phyloP scores from a whole-genome alignment of 2,888 invertebrate species.

The Junonia oenone region DNA sequence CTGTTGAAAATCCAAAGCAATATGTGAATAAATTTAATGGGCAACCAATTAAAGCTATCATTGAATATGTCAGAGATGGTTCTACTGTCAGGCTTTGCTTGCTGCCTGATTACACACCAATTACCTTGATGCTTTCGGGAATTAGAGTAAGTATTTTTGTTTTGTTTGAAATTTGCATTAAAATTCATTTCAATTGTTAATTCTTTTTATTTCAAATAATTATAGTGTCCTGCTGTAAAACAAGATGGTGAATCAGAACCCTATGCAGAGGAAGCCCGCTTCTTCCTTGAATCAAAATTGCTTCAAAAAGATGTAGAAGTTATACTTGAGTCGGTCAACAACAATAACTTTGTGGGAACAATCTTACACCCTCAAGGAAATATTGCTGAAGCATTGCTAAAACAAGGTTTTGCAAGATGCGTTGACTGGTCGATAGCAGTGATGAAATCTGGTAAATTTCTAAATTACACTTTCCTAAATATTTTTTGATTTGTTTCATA shows the following conservation, averaged over 20 bases:
- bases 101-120: conserved; percentile 92
- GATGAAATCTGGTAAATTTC: conserved; percentile 61
- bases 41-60: conserved; percentile 93
- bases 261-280: conserved; percentile 92
- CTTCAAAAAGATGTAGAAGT: conserved; percentile 95
- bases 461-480: not conserved
- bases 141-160: conserved; percentile 82
- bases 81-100: conserved; percentile 96
- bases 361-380: conserved; percentile 95
- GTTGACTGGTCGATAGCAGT: conserved; percentile 72
- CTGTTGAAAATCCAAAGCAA: conserved; percentile 86
- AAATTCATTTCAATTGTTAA: not conserved
- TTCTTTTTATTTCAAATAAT: conserved; percentile 23
- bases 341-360: conserved; percentile 95
- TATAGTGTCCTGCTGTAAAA: conserved; percentile 88
- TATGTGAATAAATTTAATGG: conserved; percentile 90
- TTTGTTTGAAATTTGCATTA: not conserved
- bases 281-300: conserved; percentile 93
- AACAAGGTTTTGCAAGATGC: conserved; percentile 95
- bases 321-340: conserved; percentile 94
- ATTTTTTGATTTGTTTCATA: not conserved
- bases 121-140: conserved; percentile 97
- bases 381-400: conserved; percentile 94
- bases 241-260: conserved; percentile 85
- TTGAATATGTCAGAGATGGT: conserved; percentile 98